Base-by-base conservation (phyloP, 2,888 invertebrate genomes). In the Orgyia antiqua region DNA sequence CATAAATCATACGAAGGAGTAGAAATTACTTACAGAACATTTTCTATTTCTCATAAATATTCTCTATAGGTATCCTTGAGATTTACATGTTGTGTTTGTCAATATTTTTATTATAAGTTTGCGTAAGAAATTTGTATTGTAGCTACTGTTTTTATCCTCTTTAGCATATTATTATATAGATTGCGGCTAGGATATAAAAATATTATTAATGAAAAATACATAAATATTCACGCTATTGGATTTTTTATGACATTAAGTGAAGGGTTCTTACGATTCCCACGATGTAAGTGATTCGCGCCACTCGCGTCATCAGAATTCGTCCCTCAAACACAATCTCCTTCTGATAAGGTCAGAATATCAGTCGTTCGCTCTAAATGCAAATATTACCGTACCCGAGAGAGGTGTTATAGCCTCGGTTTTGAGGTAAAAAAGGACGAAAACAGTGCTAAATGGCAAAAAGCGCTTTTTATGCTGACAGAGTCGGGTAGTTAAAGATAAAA, bases 331-430 rank as follows among this genome's bases (percentile, higher is more conserved):
- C 78, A 76, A 79, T 82, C 79, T 79, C 65, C 67, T 58, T 58
- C 70, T 72, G 83, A 84, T 82, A 82, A 83, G 78, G 80, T 79
- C 78, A 73, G 68, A 72, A 78, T 79, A 80, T 78, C 79, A 78
- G 73, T 74, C 75, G 77, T 76, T 82, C 83, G 79, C 72, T 84
- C 79, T 84, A 84, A 83, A 84, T 84, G 84, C 83, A 82, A 84
- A 83, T 84, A 79, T 74, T 67, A 83, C 76, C 70, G 80, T 70
- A 66, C 83, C 79, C 82, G 40, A 46, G 83, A 79, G 84, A 76
- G 79, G 79, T 76, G 75, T 79, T 80, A 80, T 71, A 67, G 74
- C 74, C 62, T 69, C 70, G 74, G 75, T 77, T 78, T 78, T 74
- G 75, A 74, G 76, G 76, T 73, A 76, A 72, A 73, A 21, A 72